phyloP scores from a whole-genome alignment of 2,113 vertebrate genomes.

The Alligator mississippiensis region DNA sequence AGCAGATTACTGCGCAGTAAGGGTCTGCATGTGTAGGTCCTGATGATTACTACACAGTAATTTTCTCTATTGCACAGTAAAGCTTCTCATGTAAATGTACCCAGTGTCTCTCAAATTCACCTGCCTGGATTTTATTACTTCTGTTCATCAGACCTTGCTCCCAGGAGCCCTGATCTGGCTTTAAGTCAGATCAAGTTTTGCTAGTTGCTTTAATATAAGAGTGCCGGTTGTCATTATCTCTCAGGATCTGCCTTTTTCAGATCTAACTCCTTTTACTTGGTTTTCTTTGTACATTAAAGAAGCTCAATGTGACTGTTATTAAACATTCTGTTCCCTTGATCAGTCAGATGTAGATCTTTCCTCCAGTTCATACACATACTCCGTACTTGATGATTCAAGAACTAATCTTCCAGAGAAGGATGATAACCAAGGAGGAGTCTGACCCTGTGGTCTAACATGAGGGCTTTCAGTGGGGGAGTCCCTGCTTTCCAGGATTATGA shows the following conservation, averaged over 20 bases:
- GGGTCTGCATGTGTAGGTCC: no score
- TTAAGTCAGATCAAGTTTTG: background rate
- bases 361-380: background rate
- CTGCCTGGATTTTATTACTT: background rate
- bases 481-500: no score
- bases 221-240: background rate
- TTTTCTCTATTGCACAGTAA: background rate
- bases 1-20: no score
- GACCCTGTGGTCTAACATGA: no score
- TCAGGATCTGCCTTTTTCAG: background rate
- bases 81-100: no score
- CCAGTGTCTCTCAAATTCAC: background rate
- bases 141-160: background rate
- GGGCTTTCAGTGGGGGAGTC: no score
- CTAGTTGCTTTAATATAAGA: background rate
- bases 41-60: no score
- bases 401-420: background rate
- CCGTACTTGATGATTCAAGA: background rate
- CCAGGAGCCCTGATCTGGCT: background rate
- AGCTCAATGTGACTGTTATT: background rate
- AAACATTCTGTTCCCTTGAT: background rate
- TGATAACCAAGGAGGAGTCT: no score
- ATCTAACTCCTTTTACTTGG: background rate
- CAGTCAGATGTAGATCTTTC: background rate
- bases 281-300: background rate